Evolutionary conservation across 2,888 invertebrate genomes (phyloP).

Genomic region (Venusia cambrica): DNA sequence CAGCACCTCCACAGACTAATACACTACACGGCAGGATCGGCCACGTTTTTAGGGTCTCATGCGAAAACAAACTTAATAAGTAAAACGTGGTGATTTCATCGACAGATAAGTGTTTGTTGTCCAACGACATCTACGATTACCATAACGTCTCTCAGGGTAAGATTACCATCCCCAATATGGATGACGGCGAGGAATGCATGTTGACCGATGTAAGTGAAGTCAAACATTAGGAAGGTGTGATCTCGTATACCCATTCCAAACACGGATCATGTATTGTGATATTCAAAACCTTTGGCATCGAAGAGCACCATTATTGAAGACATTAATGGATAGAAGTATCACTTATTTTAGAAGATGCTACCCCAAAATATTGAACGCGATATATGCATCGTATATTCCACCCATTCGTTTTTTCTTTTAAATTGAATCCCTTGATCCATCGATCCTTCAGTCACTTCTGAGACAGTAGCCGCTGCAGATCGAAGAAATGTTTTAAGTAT

Average conservation of each 20-base stretch:
- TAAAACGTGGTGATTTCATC: slow-evolving; percentile 57
- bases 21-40: slow-evolving; percentile 43
- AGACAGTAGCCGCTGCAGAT: slow-evolving; percentile 21
- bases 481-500: no score
- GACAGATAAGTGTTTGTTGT: slow-evolving; percentile 90
- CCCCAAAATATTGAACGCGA: slow-evolving; percentile 14
- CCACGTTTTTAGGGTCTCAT: slow-evolving; percentile 31
- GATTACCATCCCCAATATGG: slow-evolving; percentile 95
- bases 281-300: slow-evolving; percentile 17
- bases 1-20: slow-evolving; percentile 57
- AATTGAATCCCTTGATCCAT: slow-evolving; percentile 2
- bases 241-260: slow-evolving; percentile 29
- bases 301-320: slow-evolving; percentile 40
- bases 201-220: slow-evolving; percentile 92
- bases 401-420: not conserved
- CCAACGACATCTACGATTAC: slow-evolving; percentile 96
- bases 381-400: not conserved
- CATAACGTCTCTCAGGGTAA: slow-evolving; percentile 98
- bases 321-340: slow-evolving; percentile 37
- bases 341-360: slow-evolving; percentile 13
- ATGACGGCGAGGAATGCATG: slow-evolving; percentile 95
- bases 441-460: slow-evolving; percentile 18
- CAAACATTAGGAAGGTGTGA: slow-evolving; percentile 26
- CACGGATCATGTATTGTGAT: slow-evolving; percentile 31
- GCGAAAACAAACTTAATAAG: slow-evolving; percentile 33